These are phyloP conservation scores for Ridgeia piscesae DNA, from an alignment of 1,140 invertebrate species.

Conservation along the genomic window DNA sequence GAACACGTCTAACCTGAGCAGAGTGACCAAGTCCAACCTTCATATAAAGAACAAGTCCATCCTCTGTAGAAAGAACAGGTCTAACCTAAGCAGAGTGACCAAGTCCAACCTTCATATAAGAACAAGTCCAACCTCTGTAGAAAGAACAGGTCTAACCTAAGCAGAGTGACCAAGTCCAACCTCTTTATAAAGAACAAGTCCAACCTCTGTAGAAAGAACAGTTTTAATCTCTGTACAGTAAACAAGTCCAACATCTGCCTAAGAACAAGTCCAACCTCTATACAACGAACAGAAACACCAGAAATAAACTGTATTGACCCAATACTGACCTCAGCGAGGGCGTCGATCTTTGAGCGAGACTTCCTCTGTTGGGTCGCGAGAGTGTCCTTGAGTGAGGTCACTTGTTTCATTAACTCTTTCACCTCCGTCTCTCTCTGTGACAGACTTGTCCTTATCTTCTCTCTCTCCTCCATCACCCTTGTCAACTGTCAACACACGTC, in stretches of 20 bases:
- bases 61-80: background rate
- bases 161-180: no score
- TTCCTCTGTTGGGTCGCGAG: slow-evolving; percentile 48
- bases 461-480: slow-evolving; percentile 3
- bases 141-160: no score
- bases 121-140: no score
- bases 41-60: background rate
- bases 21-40: no score
- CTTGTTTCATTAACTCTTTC: slow-evolving; percentile 46
- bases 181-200: no score
- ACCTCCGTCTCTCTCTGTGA: slow-evolving; percentile 44
- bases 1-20: no score
- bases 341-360: slow-evolving; percentile 39
- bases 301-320: no score
- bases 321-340: slow-evolving; percentile 44
- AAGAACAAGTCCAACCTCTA: background rate
- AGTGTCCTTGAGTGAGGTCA: slow-evolving; percentile 47
- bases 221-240: no score
- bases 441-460: slow-evolving; percentile 1
- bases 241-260: no score
- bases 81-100: no score
- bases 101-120: no score
- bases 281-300: background rate
- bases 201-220: no score
- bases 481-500: background rate